phyloP scores from a whole-genome alignment of 2,797 vertebrate species.

The Peromyscus eremicus region DNA sequence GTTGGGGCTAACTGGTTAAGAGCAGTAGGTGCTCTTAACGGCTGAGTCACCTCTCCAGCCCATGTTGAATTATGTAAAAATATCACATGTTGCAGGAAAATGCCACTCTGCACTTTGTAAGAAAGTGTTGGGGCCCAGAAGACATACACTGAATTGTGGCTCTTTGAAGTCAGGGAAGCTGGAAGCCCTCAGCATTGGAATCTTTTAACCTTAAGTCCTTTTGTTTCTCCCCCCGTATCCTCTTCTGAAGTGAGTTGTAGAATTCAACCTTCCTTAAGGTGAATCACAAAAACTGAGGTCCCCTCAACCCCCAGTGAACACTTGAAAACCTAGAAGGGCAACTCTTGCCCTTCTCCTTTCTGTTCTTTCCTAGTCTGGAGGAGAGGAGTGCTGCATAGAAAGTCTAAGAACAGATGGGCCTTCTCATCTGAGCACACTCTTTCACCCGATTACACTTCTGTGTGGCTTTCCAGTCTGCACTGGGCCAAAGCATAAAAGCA shows the following conservation, averaged over 20 bases:
- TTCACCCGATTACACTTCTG: not conserved
- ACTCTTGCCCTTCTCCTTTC: not conserved
- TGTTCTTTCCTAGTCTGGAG: not conserved
- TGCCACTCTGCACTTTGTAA: not conserved
- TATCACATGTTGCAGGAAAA: not conserved
- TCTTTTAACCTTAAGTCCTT: not conserved
- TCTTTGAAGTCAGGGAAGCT: not conserved
- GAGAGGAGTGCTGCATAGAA: not conserved
- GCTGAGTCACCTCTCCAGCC: not conserved
- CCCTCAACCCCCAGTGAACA: not conserved
- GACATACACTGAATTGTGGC: no score
- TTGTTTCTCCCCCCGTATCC: not conserved
- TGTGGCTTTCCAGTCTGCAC: not conserved
- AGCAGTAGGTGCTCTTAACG: not conserved
- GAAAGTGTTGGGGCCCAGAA: not conserved
- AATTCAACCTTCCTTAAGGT: not conserved
- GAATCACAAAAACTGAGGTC: not conserved
- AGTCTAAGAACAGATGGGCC: not conserved
- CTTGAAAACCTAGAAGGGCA: not conserved
- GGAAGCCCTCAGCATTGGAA: not conserved
- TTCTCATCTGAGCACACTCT: not conserved
- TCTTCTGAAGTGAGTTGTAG: not conserved
- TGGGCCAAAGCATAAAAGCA: not conserved
- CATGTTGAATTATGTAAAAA: not conserved
- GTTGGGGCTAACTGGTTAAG: not conserved